Percentiles rank a stretch among this genome's conserved stretches.
Evolutionary conservation across 2,888 invertebrate species (phyloP).

Genomic region (Bombylius major): DNA sequence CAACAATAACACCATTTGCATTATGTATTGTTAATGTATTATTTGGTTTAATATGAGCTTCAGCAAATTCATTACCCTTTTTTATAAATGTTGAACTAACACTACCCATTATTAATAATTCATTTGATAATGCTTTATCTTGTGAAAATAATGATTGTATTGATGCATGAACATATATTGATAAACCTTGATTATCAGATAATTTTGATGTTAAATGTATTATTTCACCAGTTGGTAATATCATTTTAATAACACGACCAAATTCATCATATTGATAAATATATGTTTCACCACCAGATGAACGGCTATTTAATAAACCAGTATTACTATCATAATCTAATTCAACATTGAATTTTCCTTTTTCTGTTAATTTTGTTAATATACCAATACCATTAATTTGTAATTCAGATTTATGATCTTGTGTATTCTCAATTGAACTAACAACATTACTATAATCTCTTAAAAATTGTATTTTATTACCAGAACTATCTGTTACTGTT

Average conservation of each 20-base stretch:
- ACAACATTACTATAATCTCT: constrained; percentile 87
- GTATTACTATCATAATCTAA: constrained; percentile 83
- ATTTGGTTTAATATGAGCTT: constrained; percentile 63
- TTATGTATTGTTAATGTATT: constrained; percentile 65
- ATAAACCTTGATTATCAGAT: constrained; percentile 62
- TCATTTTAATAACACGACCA: constrained; percentile 73
- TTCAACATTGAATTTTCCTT: constrained; percentile 78
- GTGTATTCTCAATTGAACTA: constrained; percentile 87
- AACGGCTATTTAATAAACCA: constrained; percentile 73
- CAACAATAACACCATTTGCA: constrained; percentile 60
- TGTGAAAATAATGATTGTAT: constrained; percentile 43
- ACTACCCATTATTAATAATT: constrained; percentile 51
- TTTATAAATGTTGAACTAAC: constrained; percentile 56
- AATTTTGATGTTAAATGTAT: constrained; percentile 66
- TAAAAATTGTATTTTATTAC: constrained; percentile 81
- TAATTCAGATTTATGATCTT: constrained; percentile 83
- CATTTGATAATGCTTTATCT: constrained; percentile 43
- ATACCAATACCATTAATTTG: constrained; percentile 88
- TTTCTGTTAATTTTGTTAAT: constrained; percentile 75
- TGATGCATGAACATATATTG: constrained; percentile 55
- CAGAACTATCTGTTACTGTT: constrained; percentile 87
- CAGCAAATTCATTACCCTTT: constrained; percentile 57
- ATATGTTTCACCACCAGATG: constrained; percentile 74
- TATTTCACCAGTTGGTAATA: constrained; percentile 84
- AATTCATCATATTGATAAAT: constrained; percentile 85